Percentiles rank a stretch among this genome's conserved stretches.
phyloP scores from a whole-genome alignment of 2,888 invertebrate species.

The Plebejus melissa region DNA sequence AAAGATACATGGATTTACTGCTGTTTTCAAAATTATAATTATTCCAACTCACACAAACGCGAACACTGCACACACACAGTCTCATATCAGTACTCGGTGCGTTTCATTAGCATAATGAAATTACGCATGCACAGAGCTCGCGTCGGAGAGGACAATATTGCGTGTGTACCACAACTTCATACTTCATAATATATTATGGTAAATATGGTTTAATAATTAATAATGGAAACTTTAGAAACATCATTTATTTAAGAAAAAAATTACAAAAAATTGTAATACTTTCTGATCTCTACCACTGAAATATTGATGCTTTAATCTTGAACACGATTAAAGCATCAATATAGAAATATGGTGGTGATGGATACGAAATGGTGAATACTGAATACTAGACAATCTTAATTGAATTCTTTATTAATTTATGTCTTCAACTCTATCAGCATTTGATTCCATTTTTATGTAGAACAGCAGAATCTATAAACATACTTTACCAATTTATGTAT shows the following conservation, averaged over 20 bases:
- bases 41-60: background rate
- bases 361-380: background rate
- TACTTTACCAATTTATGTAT: background rate
- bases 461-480: background rate
- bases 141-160: slow-evolving; percentile 1
- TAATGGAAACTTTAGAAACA: background rate
- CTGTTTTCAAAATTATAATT: background rate
- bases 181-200: background rate
- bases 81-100: slow-evolving; percentile 41
- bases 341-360: too few relatives aligned
- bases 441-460: background rate
- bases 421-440: slow-evolving; percentile 7
- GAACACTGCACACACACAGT: background rate
- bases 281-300: too few relatives aligned
- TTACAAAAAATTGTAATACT: too few relatives aligned
- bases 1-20: background rate
- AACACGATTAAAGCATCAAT: too few relatives aligned
- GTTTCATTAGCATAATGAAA: slow-evolving; percentile 71
- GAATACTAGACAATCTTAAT: background rate
- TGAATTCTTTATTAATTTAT: background rate
- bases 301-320: too few relatives aligned
- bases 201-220: background rate
- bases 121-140: slow-evolving; percentile 67
- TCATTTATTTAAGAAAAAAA: too few relatives aligned
- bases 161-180: background rate